Conservation (phyloP, 2,888 invertebrate genomes). For the Chalcosyrphus nemorum region DNA sequence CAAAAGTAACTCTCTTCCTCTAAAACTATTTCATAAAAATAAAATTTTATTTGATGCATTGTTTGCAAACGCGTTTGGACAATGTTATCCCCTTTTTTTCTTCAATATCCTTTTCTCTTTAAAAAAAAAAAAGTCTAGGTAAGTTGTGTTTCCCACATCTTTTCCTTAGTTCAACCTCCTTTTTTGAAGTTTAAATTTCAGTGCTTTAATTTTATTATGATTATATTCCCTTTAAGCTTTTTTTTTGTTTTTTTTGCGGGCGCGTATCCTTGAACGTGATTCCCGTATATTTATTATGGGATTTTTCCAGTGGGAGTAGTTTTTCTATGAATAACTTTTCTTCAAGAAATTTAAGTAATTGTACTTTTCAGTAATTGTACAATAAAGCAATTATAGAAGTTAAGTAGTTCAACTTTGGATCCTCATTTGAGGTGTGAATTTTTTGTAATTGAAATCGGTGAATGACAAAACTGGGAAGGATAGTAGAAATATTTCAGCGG, state of each 20-base stretch:
- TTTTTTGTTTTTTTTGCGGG: neutral
- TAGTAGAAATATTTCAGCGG: too few species aligned
- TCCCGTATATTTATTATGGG: neutral
- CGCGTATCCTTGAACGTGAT: neutral
- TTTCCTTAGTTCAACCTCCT: neutral
- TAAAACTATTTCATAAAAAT: neutral
- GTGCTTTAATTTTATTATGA: slow-evolving; percentile 2
- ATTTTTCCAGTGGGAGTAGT: neutral
- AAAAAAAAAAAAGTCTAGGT: neutral
- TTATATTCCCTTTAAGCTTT: neutral
- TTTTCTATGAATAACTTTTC: neutral
- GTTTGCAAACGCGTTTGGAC: neutral
- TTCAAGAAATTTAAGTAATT: neutral
- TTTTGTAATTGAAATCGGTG: too few species aligned
- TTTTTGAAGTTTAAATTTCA: neutral
- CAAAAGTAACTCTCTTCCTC: neutral
- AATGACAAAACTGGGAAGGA: too few species aligned
- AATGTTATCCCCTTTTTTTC: neutral
- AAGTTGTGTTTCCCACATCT: neutral
- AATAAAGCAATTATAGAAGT: neutral
- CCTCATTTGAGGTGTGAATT: neutral
- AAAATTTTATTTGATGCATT: neutral
- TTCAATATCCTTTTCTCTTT: neutral
- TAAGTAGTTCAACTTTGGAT: neutral
- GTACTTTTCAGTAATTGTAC: neutral